Conservation (phyloP, 2,888 invertebrate genomes). For the Dorcus parallelipipedus region DNA sequence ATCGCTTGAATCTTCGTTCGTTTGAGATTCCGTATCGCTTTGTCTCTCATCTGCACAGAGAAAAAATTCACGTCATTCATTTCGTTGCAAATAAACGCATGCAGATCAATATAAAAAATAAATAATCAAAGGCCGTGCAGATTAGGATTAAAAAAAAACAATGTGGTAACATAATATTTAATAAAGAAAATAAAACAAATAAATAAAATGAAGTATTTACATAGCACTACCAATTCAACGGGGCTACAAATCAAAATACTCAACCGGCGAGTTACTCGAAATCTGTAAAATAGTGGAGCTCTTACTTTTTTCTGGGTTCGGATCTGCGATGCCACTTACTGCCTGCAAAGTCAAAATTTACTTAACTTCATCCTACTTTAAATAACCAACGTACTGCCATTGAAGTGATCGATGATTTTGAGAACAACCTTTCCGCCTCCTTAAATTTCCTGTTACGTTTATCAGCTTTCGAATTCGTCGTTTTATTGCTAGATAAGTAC, state of each 20-base stretch:
- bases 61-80: not conserved
- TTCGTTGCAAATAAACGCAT: not conserved
- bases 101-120: too few species aligned
- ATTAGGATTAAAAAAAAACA: slow-evolving; percentile 15
- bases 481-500: slow-evolving; percentile 90
- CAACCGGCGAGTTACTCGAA: slow-evolving; percentile 14
- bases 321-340: slow-evolving; percentile 77
- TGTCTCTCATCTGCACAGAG: slow-evolving; percentile 66
- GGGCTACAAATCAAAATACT: slow-evolving; percentile 13
- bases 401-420: slow-evolving; percentile 96
- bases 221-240: too few species aligned
- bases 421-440: slow-evolving; percentile 94
- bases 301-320: slow-evolving; percentile 76
- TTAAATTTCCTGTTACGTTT: slow-evolving; percentile 96
- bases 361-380: slow-evolving; percentile 4
- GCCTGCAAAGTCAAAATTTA: slow-evolving; percentile 54
- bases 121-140: too few species aligned
- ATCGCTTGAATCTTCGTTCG: slow-evolving; percentile 71
- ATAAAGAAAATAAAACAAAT: too few species aligned
- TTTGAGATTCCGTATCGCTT: slow-evolving; percentile 86
- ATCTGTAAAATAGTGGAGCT: slow-evolving; percentile 38
- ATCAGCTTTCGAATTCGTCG: slow-evolving; percentile 92
- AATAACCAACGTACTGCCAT: slow-evolving; percentile 71
- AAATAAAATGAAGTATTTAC: too few species aligned
- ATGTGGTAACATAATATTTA: slow-evolving; percentile 11